Conservation (phyloP, 2,797 vertebrate species). For the Oreortyx pictus region DNA sequence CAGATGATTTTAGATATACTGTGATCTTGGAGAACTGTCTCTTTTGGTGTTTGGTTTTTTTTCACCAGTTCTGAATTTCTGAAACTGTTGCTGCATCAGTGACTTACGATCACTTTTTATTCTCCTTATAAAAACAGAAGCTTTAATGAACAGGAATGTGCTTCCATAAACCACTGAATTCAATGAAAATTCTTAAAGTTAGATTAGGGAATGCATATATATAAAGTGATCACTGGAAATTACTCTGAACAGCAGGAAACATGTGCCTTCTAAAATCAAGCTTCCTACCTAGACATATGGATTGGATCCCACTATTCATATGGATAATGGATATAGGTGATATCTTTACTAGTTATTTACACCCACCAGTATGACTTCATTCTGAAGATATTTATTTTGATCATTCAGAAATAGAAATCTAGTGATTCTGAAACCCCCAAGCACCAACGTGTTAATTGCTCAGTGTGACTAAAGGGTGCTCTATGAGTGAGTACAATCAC, state of each 20-base stretch:
- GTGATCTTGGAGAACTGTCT: neutral
- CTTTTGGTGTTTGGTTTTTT: neutral
- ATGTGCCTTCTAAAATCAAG: neutral
- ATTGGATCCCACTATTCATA: neutral
- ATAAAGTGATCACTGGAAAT: neutral
- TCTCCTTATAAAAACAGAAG: neutral
- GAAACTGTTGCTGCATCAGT: slow-evolving; percentile 4
- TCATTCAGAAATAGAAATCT: neutral
- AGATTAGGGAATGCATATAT: neutral
- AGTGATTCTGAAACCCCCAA: neutral
- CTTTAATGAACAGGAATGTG: neutral
- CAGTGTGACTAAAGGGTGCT: neutral
- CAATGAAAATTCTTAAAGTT: slow-evolving; percentile 12
- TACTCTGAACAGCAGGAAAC: neutral
- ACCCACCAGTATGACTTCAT: neutral
- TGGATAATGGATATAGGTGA: neutral
- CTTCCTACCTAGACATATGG: neutral
- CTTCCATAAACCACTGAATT: slow-evolving; percentile 31
- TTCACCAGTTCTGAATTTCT: slow-evolving; percentile 31
- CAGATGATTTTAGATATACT: slow-evolving; percentile 30
- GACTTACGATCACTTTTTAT: neutral
- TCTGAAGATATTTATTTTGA: neutral
- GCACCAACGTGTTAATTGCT: neutral
- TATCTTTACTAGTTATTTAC: neutral
- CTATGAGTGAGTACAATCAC: neutral